These are phyloP conservation scores for Drosophila melanocephala DNA, from an alignment of 2,888 invertebrate species.

Conservation along the genomic window DNA sequence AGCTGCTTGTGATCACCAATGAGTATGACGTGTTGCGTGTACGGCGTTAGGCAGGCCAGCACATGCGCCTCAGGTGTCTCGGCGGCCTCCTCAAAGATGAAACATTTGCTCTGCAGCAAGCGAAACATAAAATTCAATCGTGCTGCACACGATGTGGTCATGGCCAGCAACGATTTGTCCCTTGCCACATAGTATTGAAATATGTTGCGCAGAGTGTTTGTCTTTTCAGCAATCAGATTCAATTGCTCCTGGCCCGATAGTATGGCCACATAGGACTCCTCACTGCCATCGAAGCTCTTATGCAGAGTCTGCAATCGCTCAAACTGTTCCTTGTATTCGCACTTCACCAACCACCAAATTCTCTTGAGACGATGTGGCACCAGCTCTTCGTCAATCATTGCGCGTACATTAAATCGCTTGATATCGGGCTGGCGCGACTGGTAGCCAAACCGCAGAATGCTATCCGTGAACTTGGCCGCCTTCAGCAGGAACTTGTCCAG, in stretches of 20 bases:
- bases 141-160: constrained; percentile 93
- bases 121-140: constrained; percentile 88
- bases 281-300: constrained; percentile 81
- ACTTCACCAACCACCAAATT: constrained; percentile 74
- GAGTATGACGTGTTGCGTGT: constrained; percentile 92
- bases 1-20: constrained; percentile 96
- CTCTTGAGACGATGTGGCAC: constrained; percentile 74
- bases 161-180: constrained; percentile 88
- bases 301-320: constrained; percentile 75
- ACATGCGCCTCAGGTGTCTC: constrained; percentile 95
- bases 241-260: constrained; percentile 69
- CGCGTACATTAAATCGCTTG: constrained; percentile 86
- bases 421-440: constrained; percentile 88
- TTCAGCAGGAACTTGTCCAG: constrained; percentile 94
- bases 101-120: constrained; percentile 88
- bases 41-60: constrained; percentile 90
- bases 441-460: constrained; percentile 90
- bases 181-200: constrained; percentile 87
- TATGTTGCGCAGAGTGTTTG: constrained; percentile 87
- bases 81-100: constrained; percentile 95
- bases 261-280: constrained; percentile 74
- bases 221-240: constrained; percentile 81
- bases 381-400: constrained; percentile 37
- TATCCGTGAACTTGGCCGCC: constrained; percentile 87
- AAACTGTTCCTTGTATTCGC: constrained; percentile 79